These are phyloP conservation scores for Octopus sinensis DNA, from an alignment of 1,140 invertebrate genomes.

Conservation along the genomic window DNA sequence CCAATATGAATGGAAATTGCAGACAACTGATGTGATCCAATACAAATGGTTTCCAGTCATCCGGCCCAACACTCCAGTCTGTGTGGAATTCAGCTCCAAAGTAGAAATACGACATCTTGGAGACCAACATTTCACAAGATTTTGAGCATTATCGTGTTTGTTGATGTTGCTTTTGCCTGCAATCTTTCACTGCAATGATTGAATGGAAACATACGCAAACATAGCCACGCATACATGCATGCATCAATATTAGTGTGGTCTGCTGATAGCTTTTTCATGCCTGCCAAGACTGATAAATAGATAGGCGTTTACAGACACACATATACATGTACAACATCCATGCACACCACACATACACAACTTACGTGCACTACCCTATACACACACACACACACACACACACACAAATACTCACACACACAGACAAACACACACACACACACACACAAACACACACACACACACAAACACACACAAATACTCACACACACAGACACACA, in stretches of 20 bases:
- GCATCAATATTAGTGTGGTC: not conserved
- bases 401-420: too few species aligned
- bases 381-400: too few species aligned
- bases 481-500: too few species aligned
- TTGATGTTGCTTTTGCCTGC: not conserved
- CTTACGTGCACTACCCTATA: too few species aligned
- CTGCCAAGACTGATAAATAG: not conserved
- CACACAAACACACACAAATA: too few species aligned
- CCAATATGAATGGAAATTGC: constrained; percentile 25
- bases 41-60: constrained; percentile 45
- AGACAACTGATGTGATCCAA: constrained; percentile 28
- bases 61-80: constrained; percentile 32
- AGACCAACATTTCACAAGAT: not conserved
- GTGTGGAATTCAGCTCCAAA: constrained; percentile 30
- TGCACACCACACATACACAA: too few species aligned
- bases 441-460: too few species aligned
- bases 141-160: not conserved
- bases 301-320: not conserved
- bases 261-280: not conserved
- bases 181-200: not conserved
- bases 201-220: not conserved
- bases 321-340: too few species aligned
- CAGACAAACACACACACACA: too few species aligned
- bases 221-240: not conserved
- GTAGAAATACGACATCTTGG: constrained; percentile 10